Evolutionary conservation across 2,888 invertebrate species (phyloP).

Genomic region (Zele albiditarsus): DNA sequence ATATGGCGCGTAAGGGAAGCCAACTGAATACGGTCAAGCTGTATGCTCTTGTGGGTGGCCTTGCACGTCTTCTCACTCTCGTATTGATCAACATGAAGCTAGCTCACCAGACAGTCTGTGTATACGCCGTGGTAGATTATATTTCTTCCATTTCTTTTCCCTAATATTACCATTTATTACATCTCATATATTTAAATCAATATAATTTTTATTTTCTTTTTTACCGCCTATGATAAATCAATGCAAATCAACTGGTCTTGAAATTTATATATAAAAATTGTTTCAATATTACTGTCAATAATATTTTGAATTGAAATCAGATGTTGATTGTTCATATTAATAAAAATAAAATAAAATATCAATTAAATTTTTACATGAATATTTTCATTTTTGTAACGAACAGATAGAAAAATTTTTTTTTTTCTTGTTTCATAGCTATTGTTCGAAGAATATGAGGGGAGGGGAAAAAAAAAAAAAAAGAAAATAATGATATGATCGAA

Average conservation of each 20-base stretch:
- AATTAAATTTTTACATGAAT: no score
- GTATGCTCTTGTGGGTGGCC: slow-evolving; percentile 68
- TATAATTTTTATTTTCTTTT: no score
- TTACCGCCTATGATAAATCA: no score
- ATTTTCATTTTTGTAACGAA: no score
- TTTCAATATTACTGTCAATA: no score
- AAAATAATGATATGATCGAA: slow-evolving; percentile 7
- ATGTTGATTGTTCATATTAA: no score
- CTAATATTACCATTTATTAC: neutral
- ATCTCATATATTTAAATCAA: neutral
- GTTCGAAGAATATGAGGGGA: neutral
- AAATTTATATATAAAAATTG: no score
- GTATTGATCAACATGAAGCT: slow-evolving; percentile 67
- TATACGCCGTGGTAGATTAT: slow-evolving; percentile 26
- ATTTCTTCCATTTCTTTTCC: slow-evolving; percentile 1
- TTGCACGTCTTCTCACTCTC: slow-evolving; percentile 68
- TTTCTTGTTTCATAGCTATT: neutral
- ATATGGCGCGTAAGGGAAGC: slow-evolving; percentile 51
- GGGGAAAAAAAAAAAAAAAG: no score
- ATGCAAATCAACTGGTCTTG: no score
- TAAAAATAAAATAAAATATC: no score
- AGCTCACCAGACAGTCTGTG: slow-evolving; percentile 31
- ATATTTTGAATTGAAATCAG: no score
- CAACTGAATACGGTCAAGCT: slow-evolving; percentile 4
- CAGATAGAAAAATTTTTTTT: no score